Base-by-base conservation (phyloP, 2,797 vertebrate species). In the Siniperca undulata region DNA sequence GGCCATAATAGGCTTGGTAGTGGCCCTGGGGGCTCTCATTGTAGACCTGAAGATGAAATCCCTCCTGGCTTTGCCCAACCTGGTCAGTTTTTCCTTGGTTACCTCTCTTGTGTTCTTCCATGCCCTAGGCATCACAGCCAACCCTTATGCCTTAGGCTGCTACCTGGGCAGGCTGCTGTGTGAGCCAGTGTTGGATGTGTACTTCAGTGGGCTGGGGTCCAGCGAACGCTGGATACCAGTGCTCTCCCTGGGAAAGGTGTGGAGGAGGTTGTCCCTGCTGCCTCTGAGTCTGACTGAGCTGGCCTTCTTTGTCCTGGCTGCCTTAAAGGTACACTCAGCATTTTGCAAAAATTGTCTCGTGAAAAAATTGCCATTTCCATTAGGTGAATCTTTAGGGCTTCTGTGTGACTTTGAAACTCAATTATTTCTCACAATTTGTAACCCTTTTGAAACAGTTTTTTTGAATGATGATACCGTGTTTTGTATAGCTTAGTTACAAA, bases 1-100 rank as follows among this genome's bases (percentile, higher is more conserved):
- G 50, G 97, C 97, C 83, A 95, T 99, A 74, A 95, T 97, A 67
- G 95, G 97, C 40, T 91, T 99, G 88, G 96, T 97, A 16, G 84
- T 97, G 71, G 97, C 97, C 46, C 93, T 99, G 82, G 97, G 97
- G 36, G 90, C 96, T 90, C 93, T 99, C 80, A 96, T 99, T 76
- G 96, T 98, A 86, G 97, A 98, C 92, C 93, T 99, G 84, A 96
- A 97, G 86, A 99, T 99, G 97, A 99, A 99, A 92, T 98, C 98
- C 58, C 96, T 98, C 73, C 89, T 99, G 75, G 97, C 98, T 74
- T 91, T 99, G 90, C 97, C 96, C 69, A 99, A 98, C 91, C 91
- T 99, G 92, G 90, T 94, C 65, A 95, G 95, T 93, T 99, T 99
- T 93, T 88, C 96, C 81, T 91, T 96, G 82, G 90, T 98, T 62